phyloP scores from a whole-genome alignment of 2,113 vertebrate genomes.

The Rhodinocichla rosea region DNA sequence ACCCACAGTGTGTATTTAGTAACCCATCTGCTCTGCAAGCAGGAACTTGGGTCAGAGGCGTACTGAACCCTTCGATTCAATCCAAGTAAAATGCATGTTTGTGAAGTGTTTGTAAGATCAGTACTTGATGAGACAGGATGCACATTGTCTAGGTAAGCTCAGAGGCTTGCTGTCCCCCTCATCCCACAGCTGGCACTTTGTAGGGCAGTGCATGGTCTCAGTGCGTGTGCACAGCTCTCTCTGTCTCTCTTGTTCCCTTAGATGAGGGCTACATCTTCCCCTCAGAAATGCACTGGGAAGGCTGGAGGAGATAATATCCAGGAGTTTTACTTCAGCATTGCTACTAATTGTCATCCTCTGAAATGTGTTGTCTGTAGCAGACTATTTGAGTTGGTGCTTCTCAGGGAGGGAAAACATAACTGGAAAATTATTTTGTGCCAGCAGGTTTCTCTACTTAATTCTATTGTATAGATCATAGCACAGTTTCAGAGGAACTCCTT shows the following conservation, averaged over 20 bases:
- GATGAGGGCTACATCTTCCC: neutral
- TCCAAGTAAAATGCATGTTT: neutral
- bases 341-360: neutral
- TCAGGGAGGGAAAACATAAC: neutral
- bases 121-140: neutral
- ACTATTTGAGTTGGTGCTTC: neutral
- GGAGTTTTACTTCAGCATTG: neutral
- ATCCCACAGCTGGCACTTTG: neutral
- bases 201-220: neutral
- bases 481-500: neutral
- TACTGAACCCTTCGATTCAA: neutral
- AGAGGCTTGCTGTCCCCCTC: neutral
- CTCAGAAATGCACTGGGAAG: neutral
- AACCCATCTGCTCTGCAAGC: neutral
- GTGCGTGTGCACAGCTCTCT: neutral
- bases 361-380: neutral
- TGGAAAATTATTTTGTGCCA: neutral
- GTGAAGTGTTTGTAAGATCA: neutral
- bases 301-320: neutral
- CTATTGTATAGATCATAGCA: neutral
- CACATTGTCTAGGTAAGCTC: neutral
- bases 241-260: fast-evolving
- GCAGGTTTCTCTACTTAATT: neutral
- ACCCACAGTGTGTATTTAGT: neutral
- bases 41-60: neutral